Percentiles rank a stretch among this genome's conserved stretches.
Conservation (phyloP, 2,113 vertebrate genomes). For the Aptenodytes patagonicus region DNA sequence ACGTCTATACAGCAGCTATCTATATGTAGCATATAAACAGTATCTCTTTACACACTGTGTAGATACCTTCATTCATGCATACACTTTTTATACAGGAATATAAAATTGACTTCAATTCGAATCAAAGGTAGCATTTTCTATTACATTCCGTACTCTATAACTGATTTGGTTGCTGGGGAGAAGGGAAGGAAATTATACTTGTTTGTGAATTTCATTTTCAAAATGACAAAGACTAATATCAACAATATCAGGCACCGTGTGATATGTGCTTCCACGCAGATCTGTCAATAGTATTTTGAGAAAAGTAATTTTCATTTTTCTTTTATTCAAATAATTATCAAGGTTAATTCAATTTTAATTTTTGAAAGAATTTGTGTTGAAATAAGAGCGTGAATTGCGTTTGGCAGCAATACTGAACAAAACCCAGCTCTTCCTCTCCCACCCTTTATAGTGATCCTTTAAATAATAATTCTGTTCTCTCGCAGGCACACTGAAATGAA, state of each 20-base stretch:
- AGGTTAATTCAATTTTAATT: conserved; percentile 41
- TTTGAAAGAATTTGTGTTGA: conserved; percentile 26
- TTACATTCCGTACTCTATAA: not conserved
- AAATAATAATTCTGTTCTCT: conserved; percentile 23
- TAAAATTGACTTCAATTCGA: not conserved
- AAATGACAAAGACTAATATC: not conserved
- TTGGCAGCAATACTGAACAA: conserved; percentile 27
- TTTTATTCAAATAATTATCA: conserved; percentile 9
- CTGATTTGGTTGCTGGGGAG: not conserved
- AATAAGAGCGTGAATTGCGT: conserved; percentile 50
- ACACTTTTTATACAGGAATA: not conserved
- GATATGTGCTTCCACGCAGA: not conserved
- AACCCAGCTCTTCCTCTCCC: not conserved
- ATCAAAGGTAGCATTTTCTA: not conserved
- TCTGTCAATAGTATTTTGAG: not conserved
- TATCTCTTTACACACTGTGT: not conserved
- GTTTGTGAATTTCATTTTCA: not conserved
- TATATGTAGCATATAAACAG: not conserved
- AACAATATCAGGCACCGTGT: not conserved
- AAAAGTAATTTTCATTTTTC: conserved; percentile 11
- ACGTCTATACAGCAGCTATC: not conserved
- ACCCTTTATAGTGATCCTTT: not conserved
- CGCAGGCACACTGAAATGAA: not conserved
- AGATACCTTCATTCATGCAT: not conserved
- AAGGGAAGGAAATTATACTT: not conserved